These are phyloP conservation scores for Spinus olivaceus DNA, from an alignment of 2,797 vertebrate species.

Conservation along the genomic window DNA sequence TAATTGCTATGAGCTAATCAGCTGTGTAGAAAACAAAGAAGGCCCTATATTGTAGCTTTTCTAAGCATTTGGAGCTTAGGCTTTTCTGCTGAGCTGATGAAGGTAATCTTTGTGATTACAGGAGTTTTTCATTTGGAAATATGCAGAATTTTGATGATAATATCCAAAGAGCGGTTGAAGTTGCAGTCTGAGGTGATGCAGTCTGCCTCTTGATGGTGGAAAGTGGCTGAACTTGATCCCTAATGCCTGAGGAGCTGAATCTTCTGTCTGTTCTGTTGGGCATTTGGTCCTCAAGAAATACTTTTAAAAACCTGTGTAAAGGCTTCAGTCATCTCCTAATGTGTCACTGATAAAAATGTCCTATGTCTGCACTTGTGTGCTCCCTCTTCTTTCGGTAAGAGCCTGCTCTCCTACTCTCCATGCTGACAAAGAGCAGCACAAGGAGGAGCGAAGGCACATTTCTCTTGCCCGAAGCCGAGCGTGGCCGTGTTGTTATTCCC, in stretches of 20 bases:
- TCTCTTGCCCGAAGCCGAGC: neutral
- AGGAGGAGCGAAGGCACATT: neutral
- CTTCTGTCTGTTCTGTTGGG: neutral
- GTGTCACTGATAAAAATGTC: neutral
- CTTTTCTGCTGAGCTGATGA: neutral
- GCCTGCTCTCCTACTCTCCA: neutral
- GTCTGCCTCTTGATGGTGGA: accelerated
- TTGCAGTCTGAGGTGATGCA: neutral
- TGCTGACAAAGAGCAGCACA: accelerated
- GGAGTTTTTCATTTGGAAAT: neutral
- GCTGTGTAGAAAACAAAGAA: neutral
- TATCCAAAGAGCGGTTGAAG: neutral
- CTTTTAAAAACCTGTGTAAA: accelerated
- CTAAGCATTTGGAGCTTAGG: neutral
- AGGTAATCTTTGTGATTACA: neutral
- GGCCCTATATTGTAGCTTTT: neutral
- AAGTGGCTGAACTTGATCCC: neutral
- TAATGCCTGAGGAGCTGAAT: neutral
- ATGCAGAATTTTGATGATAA: neutral
- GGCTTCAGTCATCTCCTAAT: neutral
- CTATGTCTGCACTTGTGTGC: accelerated
- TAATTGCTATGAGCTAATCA: neutral
- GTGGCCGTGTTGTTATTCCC: neutral
- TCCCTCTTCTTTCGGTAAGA: neutral
- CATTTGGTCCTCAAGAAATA: neutral